Base-by-base conservation (phyloP, 2,113 vertebrate species). In the Otus sunia region DNA sequence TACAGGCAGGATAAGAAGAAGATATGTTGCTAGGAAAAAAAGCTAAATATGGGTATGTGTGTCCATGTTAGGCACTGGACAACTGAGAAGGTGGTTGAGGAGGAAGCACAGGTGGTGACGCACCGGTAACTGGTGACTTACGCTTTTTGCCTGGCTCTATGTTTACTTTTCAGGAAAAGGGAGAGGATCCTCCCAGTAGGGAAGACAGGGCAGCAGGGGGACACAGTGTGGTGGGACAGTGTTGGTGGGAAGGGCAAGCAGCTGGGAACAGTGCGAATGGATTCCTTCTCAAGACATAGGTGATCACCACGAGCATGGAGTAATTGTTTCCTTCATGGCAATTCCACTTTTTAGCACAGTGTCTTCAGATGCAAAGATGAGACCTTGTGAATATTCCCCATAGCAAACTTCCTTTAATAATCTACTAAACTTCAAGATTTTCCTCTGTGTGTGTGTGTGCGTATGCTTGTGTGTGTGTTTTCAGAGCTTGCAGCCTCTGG, bases 151-250 rank as follows among this genome's bases (percentile, higher is more conserved):
- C 5, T n/a, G 36, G 1, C 9, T 10, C 7, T 23, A 3, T 37
- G 16, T 63, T 56, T 63, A 6, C 10, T 25, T 69, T 74, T 67
- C 16, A n/a, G 26, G 34, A 68, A n/a, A 80, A 53, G 13, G 7
- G 12, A 89, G 15, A 66, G 2, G 13, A 49, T 62, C 56, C n/a
- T n/a, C n/a, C 13, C 30, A 26, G 34, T 4, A 68, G 19, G 19
- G 16, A 68, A 79, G n/a, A 22, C 32, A 64, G 20, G 5, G 16
- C 14, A 22, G 20, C 9, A 82, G 3, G 0, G 37, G 16, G 5
- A 34, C 6, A 5, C 1, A 49, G 17, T n/a, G 18, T 7, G 0
- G 1, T 64, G 18, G 12, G 53, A 29, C 29, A 36, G 13, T 4
- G 21, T 3, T 58, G 34, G 11, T 85, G 55, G 7, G 26, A 62